Evolutionary conservation across 1,140 invertebrate genomes (phyloP).

Genomic region (Aradophagus sp.): DNA sequence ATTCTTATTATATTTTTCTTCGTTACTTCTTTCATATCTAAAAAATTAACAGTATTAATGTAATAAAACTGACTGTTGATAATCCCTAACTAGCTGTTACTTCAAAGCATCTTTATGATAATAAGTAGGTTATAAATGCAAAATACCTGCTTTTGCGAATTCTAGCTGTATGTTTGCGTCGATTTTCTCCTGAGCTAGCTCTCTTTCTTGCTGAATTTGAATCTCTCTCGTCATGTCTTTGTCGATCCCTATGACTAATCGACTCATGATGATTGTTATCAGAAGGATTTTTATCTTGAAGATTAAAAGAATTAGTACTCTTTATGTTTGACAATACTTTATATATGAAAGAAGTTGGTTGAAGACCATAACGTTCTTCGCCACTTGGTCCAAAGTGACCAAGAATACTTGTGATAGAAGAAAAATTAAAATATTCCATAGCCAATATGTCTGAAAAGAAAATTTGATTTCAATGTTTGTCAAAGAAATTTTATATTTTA

Average conservation of each 20-base stretch:
- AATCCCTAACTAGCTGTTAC: no score
- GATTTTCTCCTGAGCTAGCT: slow-evolving; percentile 57
- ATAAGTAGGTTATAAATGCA: not conserved
- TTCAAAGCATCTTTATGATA: not conserved
- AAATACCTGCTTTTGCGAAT: slow-evolving; percentile 22
- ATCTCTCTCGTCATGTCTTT: slow-evolving; percentile 47
- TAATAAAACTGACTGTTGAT: no score
- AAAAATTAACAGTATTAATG: not conserved
- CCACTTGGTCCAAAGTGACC: slow-evolving; percentile 75
- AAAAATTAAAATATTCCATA: slow-evolving; percentile 73
- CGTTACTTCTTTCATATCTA: slow-evolving; percentile 15
- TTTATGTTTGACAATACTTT: slow-evolving; percentile 78
- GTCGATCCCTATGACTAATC: slow-evolving; percentile 44
- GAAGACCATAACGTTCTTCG: slow-evolving; percentile 78
- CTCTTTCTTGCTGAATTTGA: slow-evolving; percentile 48
- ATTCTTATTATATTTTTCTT: slow-evolving; percentile 9
- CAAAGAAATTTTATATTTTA: no score
- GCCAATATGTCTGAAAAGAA: slow-evolving; percentile 62
- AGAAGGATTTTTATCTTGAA: slow-evolving; percentile 52
- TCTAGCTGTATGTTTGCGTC: slow-evolving; percentile 61
- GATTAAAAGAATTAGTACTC: slow-evolving; percentile 73
- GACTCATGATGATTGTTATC: slow-evolving; percentile 61
- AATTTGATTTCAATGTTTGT: slow-evolving; percentile 1
- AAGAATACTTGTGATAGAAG: slow-evolving; percentile 73
- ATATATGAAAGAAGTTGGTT: slow-evolving; percentile 77